These are phyloP conservation scores for Opisthograptis luteolata DNA, from an alignment of 2,888 invertebrate species.

Conservation along the genomic window DNA sequence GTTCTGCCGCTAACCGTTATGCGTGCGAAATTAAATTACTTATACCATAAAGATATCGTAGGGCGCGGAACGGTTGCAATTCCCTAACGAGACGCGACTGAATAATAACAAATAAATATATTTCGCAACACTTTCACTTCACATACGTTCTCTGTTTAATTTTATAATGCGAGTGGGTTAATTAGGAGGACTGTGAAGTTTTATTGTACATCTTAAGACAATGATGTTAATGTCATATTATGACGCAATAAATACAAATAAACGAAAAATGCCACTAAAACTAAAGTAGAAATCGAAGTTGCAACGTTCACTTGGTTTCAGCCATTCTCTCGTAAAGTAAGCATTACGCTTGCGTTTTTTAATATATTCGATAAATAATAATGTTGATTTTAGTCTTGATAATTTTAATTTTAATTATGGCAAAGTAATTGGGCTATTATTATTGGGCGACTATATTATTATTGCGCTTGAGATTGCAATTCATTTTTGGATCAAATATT, in stretches of 20 bases:
- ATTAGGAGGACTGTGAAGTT: constrained; percentile 22
- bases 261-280: no score
- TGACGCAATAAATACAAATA: no score
- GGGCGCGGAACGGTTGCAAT: constrained; percentile 17
- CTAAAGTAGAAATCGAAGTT: constrained; percentile 22
- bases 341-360: constrained; percentile 31
- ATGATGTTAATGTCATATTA: constrained; percentile 1
- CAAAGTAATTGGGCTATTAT: no score
- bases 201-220: background rate
- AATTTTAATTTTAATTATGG: background rate
- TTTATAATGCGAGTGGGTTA: constrained; percentile 23
- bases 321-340: constrained; percentile 31
- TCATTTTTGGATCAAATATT: no score
- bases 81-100: constrained; percentile 15
- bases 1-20: no score
- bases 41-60: constrained; percentile 35
- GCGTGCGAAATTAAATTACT: constrained; percentile 37
- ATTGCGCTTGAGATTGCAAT: no score
- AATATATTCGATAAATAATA: constrained; percentile 5
- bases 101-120: constrained; percentile 35
- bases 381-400: background rate
- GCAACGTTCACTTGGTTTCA: constrained; percentile 14
- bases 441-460: no score
- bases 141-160: constrained; percentile 23
- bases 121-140: constrained; percentile 44